Conservation (phyloP, 2,113 vertebrate species). For the Chloropsis cyanopogon region DNA sequence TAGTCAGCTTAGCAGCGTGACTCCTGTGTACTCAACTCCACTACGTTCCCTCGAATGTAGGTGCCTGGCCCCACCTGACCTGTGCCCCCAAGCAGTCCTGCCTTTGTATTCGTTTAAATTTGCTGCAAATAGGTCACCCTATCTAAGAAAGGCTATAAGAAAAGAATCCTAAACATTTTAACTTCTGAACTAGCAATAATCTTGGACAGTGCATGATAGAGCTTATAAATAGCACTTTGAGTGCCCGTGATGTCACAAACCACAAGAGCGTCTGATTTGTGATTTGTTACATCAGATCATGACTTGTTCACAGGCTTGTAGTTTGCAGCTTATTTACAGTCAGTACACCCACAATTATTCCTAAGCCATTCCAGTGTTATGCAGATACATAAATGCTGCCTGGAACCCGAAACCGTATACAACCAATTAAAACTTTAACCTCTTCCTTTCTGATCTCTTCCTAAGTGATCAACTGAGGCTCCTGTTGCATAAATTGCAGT, state of each 20-base stretch:
- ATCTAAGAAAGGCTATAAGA: not conserved
- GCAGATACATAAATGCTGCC: not conserved
- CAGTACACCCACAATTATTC: constrained; percentile 30
- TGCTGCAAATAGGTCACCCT: not conserved
- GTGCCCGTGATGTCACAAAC: not conserved
- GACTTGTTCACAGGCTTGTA: not conserved
- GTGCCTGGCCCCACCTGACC: not conserved
- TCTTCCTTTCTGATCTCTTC: not conserved
- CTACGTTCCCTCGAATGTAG: not conserved
- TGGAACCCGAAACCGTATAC: constrained; percentile 30
- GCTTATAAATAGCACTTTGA: not conserved
- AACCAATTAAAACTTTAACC: constrained; percentile 48
- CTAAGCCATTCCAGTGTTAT: not conserved
- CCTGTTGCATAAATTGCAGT: not conserved
- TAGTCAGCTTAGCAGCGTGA: not conserved
- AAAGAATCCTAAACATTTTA: constrained; percentile 8
- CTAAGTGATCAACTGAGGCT: not conserved
- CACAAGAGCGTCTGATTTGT: not conserved
- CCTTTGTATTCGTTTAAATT: not conserved
- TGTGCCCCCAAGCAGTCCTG: not conserved
- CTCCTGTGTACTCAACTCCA: not conserved
- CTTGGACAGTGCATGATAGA: not conserved
- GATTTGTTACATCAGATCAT: constrained; percentile 33
- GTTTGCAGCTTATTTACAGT: constrained; percentile 25
- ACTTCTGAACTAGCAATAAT: not conserved